Percentiles rank a stretch among this genome's conserved stretches.
Conservation (phyloP, 2,113 vertebrate genomes). For the Trogon melanurus region DNA sequence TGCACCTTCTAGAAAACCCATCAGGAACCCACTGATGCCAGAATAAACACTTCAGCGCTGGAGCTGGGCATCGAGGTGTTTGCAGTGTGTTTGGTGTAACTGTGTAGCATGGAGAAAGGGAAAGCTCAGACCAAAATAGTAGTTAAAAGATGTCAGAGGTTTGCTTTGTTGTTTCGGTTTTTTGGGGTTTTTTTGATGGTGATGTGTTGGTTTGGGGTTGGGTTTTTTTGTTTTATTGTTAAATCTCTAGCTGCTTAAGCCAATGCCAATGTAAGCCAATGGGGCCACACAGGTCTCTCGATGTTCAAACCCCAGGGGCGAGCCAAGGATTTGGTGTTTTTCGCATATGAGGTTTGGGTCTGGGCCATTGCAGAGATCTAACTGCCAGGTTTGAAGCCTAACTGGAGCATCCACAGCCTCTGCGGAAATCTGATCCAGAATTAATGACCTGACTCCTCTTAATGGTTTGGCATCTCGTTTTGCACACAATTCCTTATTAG, state of each 20-base stretch:
- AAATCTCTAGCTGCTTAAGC: background rate
- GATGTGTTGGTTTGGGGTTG: fast-evolving
- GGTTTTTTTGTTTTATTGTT: background rate
- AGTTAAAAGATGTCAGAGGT: background rate
- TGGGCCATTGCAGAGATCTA: background rate
- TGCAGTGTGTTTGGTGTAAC: background rate
- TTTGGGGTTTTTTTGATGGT: background rate
- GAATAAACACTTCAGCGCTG: background rate
- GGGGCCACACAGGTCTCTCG: fast-evolving
- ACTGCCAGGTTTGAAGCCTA: background rate
- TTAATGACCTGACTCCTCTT: background rate
- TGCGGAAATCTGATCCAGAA: background rate
- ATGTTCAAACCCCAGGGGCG: background rate
- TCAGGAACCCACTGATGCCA: background rate
- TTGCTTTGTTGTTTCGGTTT: background rate
- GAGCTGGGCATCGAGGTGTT: background rate
- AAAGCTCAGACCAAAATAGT: background rate
- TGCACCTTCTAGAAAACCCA: background rate
- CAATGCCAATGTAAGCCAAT: background rate
- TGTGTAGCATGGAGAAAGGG: background rate
- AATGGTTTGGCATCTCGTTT: background rate
- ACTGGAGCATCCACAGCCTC: background rate
- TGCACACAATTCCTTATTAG: background rate
- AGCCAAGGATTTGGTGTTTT: background rate
- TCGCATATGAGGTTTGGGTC: background rate